phyloP scores from a whole-genome alignment of 2,888 invertebrate species.

The Drosophila tanythrix region DNA sequence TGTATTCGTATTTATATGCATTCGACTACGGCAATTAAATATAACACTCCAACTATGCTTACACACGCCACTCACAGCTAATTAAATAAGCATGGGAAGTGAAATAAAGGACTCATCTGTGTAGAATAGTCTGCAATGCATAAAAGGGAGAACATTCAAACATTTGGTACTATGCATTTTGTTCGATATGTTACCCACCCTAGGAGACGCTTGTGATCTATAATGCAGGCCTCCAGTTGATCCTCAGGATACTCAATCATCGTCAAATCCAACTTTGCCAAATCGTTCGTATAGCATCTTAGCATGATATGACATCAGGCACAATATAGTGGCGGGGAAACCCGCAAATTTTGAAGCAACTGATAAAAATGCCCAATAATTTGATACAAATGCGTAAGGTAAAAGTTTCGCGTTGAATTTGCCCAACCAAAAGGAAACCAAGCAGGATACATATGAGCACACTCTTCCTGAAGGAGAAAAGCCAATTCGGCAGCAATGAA shows the following conservation, averaged over 20 bases:
- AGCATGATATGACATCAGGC: constrained; percentile 69
- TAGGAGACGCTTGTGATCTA: constrained; percentile 59
- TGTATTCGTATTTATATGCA: neutral
- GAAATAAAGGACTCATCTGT: constrained; percentile 69
- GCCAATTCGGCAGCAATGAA: constrained; percentile 56
- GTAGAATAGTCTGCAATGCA: constrained; percentile 46
- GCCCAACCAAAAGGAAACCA: constrained; percentile 79
- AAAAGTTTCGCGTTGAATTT: constrained; percentile 53
- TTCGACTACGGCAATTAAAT: constrained; percentile 10
- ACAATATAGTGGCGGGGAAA: constrained; percentile 67
- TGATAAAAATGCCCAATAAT: constrained; percentile 59
- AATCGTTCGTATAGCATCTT: constrained; percentile 65
- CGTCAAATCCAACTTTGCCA: constrained; percentile 55
- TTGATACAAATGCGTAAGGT: constrained; percentile 68
- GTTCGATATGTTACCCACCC: constrained; percentile 26
- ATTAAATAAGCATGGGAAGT: constrained; percentile 70
- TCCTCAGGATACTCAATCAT: constrained; percentile 6
- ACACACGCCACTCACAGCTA: constrained; percentile 61
- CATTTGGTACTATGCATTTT: fast-evolving
- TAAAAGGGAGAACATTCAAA: neutral
- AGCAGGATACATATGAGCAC: constrained; percentile 70
- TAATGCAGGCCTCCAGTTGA: constrained; percentile 64
- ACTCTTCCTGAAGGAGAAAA: constrained; percentile 55
- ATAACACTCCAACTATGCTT: constrained; percentile 50
- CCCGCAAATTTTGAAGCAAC: constrained; percentile 55